Percentiles rank a stretch among this genome's conserved stretches.
Conservation (phyloP, 2,888 invertebrate genomes). For the Alentia gelatinosa region DNA sequence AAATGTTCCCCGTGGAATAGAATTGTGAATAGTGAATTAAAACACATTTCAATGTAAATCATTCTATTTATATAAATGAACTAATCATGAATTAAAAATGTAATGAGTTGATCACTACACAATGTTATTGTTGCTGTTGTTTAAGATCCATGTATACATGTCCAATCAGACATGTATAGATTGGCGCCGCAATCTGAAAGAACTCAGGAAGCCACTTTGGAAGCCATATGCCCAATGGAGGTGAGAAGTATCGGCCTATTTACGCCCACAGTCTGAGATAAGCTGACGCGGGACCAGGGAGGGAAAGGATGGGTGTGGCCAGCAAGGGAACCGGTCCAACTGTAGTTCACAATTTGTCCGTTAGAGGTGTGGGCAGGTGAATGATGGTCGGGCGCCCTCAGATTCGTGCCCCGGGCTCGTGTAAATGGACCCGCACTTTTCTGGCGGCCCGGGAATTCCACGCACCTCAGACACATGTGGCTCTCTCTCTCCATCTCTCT, state of each 20-base stretch:
- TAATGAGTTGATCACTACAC: no score
- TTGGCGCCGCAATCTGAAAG: no score
- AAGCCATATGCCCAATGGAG: not conserved
- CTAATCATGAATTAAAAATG: no score
- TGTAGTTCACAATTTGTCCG: not conserved
- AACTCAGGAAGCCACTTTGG: not conserved
- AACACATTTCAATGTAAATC: no score
- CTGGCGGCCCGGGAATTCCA: not conserved
- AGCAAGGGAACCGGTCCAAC: not conserved
- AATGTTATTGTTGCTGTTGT: no score
- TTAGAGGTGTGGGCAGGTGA: not conserved
- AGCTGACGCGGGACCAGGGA: not conserved
- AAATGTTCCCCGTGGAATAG: no score
- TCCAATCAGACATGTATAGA: no score
- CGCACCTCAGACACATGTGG: not conserved
- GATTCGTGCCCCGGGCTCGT: not conserved
- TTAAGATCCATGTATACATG: no score
- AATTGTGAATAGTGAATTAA: no score
- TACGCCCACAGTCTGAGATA: not conserved
- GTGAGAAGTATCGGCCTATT: not conserved
- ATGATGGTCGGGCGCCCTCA: not conserved
- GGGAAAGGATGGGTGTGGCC: not conserved
- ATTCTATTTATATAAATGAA: no score
- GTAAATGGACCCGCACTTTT: not conserved
- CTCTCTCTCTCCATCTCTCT: not conserved